Conservation (phyloP, 2,797 vertebrate genomes). For the Myotis daubentonii region DNA sequence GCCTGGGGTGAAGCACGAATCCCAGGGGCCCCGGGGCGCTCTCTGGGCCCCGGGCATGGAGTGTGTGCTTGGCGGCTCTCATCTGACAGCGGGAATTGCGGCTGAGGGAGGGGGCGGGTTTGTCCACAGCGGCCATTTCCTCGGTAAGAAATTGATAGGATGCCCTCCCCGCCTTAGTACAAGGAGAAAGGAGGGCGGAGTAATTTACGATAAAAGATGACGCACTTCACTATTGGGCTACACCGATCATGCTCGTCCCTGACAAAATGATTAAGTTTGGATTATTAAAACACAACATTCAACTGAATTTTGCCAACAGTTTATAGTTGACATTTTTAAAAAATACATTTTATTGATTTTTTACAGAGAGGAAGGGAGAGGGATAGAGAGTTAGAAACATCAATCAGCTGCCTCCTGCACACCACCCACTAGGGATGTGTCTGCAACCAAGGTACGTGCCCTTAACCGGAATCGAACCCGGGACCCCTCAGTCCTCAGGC, state of each 20-base stretch:
- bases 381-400: too few relatives aligned
- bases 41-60: rapidly evolving
- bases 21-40: not conserved
- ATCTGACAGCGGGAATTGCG: not conserved
- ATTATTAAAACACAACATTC: not conserved
- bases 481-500: too few relatives aligned
- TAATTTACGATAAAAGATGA: not conserved
- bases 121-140: not conserved
- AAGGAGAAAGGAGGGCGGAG: not conserved
- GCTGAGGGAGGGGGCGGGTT: not conserved
- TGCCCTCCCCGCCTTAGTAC: not conserved
- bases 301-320: not conserved
- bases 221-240: not conserved
- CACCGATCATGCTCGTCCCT: not conserved
- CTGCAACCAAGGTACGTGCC: too few relatives aligned
- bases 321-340: not conserved
- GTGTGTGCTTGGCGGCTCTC: not conserved
- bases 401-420: too few relatives aligned
- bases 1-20: not conserved
- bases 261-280: not conserved
- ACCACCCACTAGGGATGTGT: too few relatives aligned
- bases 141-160: not conserved
- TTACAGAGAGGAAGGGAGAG: too few relatives aligned
- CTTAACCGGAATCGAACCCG: too few relatives aligned
- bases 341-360: too few relatives aligned